These are phyloP conservation scores for Choristoneura fumiferana DNA, from an alignment of 1,140 invertebrate species.

Conservation along the genomic window DNA sequence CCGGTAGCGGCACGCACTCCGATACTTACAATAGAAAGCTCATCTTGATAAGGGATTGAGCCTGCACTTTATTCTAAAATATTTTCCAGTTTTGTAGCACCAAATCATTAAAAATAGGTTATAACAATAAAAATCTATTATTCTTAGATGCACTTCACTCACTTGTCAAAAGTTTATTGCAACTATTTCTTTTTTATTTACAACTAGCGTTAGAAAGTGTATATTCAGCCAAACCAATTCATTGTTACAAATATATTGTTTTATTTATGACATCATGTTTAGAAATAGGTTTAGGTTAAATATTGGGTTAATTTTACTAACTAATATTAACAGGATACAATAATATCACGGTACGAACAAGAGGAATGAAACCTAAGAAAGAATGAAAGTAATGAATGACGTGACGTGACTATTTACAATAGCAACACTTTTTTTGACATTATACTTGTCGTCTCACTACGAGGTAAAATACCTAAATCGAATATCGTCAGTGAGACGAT, in stretches of 20 bases:
- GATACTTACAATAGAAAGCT: conserved; percentile 73
- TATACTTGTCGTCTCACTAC: neutral
- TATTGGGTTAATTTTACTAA: too few species aligned
- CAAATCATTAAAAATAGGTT: conserved; percentile 57
- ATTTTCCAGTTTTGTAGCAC: conserved; percentile 42
- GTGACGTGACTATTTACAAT: neutral
- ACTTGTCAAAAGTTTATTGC: conserved; percentile 33
- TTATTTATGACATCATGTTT: too few species aligned
- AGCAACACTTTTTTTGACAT: conserved; percentile 1
- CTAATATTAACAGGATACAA: too few species aligned
- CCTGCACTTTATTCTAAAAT: conserved; percentile 12
- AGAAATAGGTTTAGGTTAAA: too few species aligned
- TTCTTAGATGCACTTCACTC: conserved; percentile 26
- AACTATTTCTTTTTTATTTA: conserved; percentile 18
- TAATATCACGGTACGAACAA: too few species aligned
- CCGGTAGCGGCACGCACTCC: neutral
- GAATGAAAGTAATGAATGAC: neutral
- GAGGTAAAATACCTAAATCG: too few species aligned
- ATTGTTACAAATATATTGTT: too few species aligned
- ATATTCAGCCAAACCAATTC: neutral
- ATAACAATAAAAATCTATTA: conserved; percentile 33
- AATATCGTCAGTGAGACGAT: conserved; percentile 1
- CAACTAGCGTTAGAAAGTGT: neutral
- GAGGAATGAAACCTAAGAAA: too few species aligned
- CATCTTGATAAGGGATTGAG: conserved; percentile 50